Evolutionary conservation across 2,113 vertebrate genomes (phyloP), one percentile per base, ranked within the genome.

Genomic region (Eublepharis macularius): DNA sequence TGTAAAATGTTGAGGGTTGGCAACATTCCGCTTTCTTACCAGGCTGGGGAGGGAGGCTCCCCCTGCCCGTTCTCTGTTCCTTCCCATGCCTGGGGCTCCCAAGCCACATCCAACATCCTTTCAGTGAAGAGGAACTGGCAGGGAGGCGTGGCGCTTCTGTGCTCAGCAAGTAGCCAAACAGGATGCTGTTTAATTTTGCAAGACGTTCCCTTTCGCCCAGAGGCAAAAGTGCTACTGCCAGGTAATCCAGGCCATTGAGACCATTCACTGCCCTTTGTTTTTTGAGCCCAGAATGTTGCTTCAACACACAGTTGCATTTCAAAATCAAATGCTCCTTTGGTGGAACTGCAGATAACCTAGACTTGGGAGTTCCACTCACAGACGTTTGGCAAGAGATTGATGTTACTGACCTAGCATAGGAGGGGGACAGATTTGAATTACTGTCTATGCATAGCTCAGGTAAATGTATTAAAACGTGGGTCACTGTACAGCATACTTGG

Each of bases 151-250:
- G 76, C 86, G 54, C 85, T 82, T 86, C 84, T 83, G 88, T 76
- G 63, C 83, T 90, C 87, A 82, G 84, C 84, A 82, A 85, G 91
- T 54, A 88, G 41, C 86, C 88, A 90, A 92, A 91, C 78, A 81
- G 78, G 76, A 78, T 43, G 76, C 34, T 91, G 81, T 80, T 85
- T 74, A 76, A 83, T 89, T 91, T 90, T 0, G 0, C 60, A 92
- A 91, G 87, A 84, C 29, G 10, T 87, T 87, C 86, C 80, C 81
- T 91, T 82, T 84, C 69, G n/a, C 72, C 82, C 78, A 85, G 51
- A 87, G 75, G 34, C 47, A 75, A 82, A 83, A 81, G 69, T 81
- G 49, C 87, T 79, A 11, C 49, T 76, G 87, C 75, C 72, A 36
- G 80, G 76, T 88, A 87, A 88, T 93, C 85, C 69, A 60, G 91